Conservation (phyloP, 1,140 invertebrate genomes). For the Aphelinus certus region DNA sequence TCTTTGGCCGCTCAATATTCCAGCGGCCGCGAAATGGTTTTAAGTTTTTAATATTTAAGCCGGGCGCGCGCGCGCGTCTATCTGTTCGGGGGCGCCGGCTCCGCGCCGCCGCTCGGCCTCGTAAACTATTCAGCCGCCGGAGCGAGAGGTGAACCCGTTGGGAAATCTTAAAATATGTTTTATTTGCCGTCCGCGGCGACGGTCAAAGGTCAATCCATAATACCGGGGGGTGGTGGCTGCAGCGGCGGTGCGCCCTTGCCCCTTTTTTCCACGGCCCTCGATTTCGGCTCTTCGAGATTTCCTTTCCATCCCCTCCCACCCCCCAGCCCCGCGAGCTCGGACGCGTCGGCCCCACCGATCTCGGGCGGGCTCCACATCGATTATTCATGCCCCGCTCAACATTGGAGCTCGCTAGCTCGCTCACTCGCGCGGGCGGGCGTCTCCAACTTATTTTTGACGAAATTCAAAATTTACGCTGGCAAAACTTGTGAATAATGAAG, state of each 20-base stretch:
- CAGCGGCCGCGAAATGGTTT: constrained; percentile 57
- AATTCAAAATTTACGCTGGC: constrained; percentile 2
- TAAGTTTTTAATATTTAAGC: constrained; percentile 62
- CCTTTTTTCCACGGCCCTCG: too few species aligned
- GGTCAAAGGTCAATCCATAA: constrained; percentile 56
- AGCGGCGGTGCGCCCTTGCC: too few species aligned
- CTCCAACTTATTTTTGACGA: constrained; percentile 15
- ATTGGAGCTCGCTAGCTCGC: too few species aligned
- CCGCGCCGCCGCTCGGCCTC: constrained; percentile 37
- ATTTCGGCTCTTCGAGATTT: too few species aligned
- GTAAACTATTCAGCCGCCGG: constrained; percentile 49
- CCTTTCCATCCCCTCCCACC: too few species aligned
- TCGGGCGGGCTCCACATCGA: not conserved
- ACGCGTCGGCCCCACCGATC: too few species aligned
- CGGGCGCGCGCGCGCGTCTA: constrained; percentile 46
- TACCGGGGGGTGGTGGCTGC: not conserved
- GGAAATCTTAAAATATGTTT: constrained; percentile 64
- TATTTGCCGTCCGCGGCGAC: constrained; percentile 53
- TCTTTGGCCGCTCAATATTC: constrained; percentile 58
- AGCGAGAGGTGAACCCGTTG: constrained; percentile 43
- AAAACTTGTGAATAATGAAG: not conserved
- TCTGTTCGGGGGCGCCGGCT: constrained; percentile 25
- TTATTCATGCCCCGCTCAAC: constrained; percentile 1
- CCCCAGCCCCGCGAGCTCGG: too few species aligned
- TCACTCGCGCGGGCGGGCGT: not conserved